These are phyloP conservation scores for Sander vitreus DNA, from an alignment of 2,113 vertebrate species.

Conservation along the genomic window DNA sequence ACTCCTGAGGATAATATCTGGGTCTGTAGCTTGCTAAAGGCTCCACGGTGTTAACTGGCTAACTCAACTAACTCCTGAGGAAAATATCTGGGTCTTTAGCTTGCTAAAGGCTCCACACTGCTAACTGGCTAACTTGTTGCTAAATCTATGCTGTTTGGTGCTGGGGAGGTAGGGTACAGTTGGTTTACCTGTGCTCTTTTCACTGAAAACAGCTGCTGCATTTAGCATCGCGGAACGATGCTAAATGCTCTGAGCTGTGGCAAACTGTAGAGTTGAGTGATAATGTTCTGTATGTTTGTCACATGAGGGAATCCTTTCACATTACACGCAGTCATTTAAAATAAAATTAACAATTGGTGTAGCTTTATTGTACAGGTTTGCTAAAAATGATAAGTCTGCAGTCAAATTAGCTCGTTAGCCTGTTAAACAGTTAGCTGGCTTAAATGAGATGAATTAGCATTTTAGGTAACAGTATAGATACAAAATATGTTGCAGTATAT, in stretches of 20 bases:
- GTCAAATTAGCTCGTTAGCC: neutral
- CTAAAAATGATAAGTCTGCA: neutral
- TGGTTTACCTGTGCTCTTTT: neutral
- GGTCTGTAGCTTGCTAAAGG: neutral
- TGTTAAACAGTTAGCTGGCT: neutral
- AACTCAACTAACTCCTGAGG: neutral
- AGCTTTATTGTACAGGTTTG: neutral
- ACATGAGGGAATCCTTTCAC: neutral
- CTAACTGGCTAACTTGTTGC: constrained; percentile 12
- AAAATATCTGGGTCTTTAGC: neutral
- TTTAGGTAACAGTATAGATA: neutral
- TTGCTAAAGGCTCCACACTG: neutral
- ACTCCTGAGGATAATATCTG: neutral
- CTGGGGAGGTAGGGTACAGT: neutral
- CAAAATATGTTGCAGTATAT: neutral
- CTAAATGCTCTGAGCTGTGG: neutral
- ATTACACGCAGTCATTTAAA: neutral
- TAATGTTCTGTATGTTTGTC: neutral
- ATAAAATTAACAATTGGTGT: neutral
- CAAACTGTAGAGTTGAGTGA: neutral
- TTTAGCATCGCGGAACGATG: neutral
- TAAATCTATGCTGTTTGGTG: neutral
- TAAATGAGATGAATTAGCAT: neutral
- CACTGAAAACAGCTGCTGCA: neutral
- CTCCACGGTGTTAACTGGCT: constrained; percentile 2